A percentile compares a stretch with the other conserved stretches of the same genome.
phyloP scores from a whole-genome alignment of 1,140 invertebrate genomes.

The Acromyrmex heyeri region DNA sequence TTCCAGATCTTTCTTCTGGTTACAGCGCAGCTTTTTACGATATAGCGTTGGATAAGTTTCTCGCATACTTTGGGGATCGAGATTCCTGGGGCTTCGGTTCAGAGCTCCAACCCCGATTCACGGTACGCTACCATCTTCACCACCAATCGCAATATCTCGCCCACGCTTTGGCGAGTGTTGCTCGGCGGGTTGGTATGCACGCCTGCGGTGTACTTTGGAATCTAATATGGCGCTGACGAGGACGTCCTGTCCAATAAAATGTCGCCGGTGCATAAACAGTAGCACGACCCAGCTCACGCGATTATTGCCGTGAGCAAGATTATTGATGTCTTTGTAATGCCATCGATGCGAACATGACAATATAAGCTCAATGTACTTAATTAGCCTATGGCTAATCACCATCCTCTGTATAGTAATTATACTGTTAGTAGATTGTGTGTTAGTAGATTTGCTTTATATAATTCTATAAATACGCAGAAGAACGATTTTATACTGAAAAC shows the following conservation, averaged over 20 bases:
- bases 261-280: constrained; percentile 73
- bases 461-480: neutral
- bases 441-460: too few relatives aligned
- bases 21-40: constrained; percentile 41
- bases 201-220: constrained; percentile 75
- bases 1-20: neutral
- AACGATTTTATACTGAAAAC: too few relatives aligned
- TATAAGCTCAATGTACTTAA: constrained; percentile 7
- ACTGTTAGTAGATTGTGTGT: neutral
- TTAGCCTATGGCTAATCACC: constrained; percentile 10
- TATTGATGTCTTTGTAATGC: constrained; percentile 34
- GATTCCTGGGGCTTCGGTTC: constrained; percentile 46
- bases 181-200: constrained; percentile 60
- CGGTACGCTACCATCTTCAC: constrained; percentile 58
- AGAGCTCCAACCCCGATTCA: constrained; percentile 39
- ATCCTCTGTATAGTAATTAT: neutral
- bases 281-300: constrained; percentile 28
- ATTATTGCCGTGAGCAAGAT: constrained; percentile 60
- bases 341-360: neutral
- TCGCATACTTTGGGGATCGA: constrained; percentile 54
- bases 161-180: constrained; percentile 66
- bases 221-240: constrained; percentile 78
- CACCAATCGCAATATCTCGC: constrained; percentile 75
- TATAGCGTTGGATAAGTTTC: constrained; percentile 55
- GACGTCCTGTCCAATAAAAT: constrained; percentile 77